Percentiles rank a stretch among this genome's conserved stretches.
phyloP scores from a whole-genome alignment of 2,888 invertebrate genomes.

The Entomobrya proxima region DNA sequence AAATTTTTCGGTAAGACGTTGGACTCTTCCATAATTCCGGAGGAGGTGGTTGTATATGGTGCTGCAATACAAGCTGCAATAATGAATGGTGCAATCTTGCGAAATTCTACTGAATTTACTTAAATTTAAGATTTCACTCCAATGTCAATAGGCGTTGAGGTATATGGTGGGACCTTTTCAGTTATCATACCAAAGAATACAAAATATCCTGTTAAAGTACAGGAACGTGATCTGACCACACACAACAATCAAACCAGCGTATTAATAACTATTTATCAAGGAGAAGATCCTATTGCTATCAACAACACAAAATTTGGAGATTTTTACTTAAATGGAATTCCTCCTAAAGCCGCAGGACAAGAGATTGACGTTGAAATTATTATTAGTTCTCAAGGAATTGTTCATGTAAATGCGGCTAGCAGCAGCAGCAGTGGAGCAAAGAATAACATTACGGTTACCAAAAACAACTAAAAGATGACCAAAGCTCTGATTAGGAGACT shows the following conservation, averaged over 20 bases:
- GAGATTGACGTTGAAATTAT: constrained; percentile 66
- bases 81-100: constrained; percentile 76
- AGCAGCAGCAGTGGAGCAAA: constrained; percentile 50
- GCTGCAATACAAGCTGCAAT: constrained; percentile 87
- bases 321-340: constrained; percentile 65
- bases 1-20: constrained; percentile 86
- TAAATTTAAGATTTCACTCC: constrained; percentile 66
- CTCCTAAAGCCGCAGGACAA: constrained; percentile 53
- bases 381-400: constrained; percentile 61
- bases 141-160: constrained; percentile 64
- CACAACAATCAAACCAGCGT: constrained; percentile 67
- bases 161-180: constrained; percentile 51
- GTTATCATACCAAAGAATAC: constrained; percentile 59
- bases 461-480: constrained; percentile 55
- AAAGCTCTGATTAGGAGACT: constrained; percentile 28
- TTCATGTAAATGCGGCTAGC: constrained; percentile 58
- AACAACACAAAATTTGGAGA: constrained; percentile 57
- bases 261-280: constrained; percentile 60
- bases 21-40: constrained; percentile 86
- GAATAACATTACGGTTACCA: constrained; percentile 43
- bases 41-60: constrained; percentile 89
- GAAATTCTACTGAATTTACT: constrained; percentile 50
- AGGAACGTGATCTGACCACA: constrained; percentile 53
- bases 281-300: constrained; percentile 48
- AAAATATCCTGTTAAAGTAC: constrained; percentile 46